A percentile compares a stretch with the other conserved stretches of the same genome.
Conservation (phyloP, 2,888 invertebrate genomes). For the Papilio demoleus region DNA sequence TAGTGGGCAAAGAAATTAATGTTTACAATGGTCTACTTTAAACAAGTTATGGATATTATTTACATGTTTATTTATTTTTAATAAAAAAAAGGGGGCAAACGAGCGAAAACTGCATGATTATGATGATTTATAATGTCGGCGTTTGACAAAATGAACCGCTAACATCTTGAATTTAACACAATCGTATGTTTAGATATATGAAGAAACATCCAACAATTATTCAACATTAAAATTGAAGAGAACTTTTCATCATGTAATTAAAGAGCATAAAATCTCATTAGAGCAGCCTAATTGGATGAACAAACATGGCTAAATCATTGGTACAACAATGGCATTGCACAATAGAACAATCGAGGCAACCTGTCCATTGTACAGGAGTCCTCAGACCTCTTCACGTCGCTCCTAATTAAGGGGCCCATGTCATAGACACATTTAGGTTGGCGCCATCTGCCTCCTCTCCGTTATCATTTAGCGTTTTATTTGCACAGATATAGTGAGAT, state of each 20-base stretch:
- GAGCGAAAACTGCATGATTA: too few relatives aligned
- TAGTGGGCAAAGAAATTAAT: not conserved
- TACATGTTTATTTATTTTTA: not conserved
- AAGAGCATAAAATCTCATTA: slow-evolving; percentile 17
- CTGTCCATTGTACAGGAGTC: slow-evolving; percentile 63
- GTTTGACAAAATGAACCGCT: too few relatives aligned
- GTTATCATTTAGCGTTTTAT: slow-evolving; percentile 20
- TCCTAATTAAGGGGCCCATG: slow-evolving; percentile 74
- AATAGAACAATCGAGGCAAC: slow-evolving; percentile 55
- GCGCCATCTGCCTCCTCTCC: slow-evolving; percentile 3
- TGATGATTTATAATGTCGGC: too few relatives aligned
- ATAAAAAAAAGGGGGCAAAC: too few relatives aligned
- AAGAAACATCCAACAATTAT: not conserved
- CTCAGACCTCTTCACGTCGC: slow-evolving; percentile 74
- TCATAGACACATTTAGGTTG: slow-evolving; percentile 33
- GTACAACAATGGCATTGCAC: slow-evolving; percentile 68
- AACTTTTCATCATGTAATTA: not conserved
- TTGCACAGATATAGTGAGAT: slow-evolving; percentile 13
- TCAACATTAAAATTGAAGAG: not conserved
- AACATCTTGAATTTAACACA: too few relatives aligned
- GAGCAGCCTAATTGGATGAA: slow-evolving; percentile 40
- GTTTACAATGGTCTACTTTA: not conserved
- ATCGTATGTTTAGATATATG: too few relatives aligned
- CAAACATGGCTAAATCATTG: slow-evolving; percentile 34
- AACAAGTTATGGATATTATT: not conserved